Evolutionary conservation across 2,888 invertebrate genomes (phyloP), one percentile per base, ranked within the genome.

Genomic region (Netelia inedita): DNA sequence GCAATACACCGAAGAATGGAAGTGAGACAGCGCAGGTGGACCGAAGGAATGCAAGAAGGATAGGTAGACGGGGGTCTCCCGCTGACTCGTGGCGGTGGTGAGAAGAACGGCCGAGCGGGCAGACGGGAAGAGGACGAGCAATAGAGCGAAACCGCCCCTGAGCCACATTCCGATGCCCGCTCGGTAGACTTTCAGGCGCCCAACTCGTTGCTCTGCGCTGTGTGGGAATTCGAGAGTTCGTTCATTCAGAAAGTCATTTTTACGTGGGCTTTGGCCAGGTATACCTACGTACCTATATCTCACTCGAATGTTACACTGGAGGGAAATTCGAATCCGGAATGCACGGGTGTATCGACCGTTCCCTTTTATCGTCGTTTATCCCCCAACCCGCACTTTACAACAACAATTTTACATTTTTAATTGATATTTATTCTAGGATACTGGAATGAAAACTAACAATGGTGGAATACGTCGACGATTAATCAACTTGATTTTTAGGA

Each of bases 171-270:
- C 79, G 10, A 79, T 63, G 71, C 55, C 63, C 14, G 53, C 35
- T 79, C 71, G 78, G 79, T 55, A 79, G 79, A 79, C 79, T 79
- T 71, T 79, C 71, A 50, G 79, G 79, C 79, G 79, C 71, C 79
- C 71, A 79, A 79, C 79, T 79, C 79, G 79, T 79, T 71, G 35
- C 63, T 59, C 28, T 46, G 10, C n/a, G 10, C 16, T 74, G 28
- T 59, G 66, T 73, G 75, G 41, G 61, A 63, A 71, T 79, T 61
- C 55, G 55, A 55, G 78, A 69, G 71, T 41, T 16, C 68, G 66
- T 84, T 76, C 79, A 75, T 78, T 76, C 76, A 78, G 57, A 61
- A 86, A 87, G 85, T 87, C 85, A 86, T 86, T 86, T 86, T 86
- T 86, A 87, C 87, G 85, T 66, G 74, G 41, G 73, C 41, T 65